Conservation (phyloP, 2,888 invertebrate species). For the Drosophila paracracens region DNA sequence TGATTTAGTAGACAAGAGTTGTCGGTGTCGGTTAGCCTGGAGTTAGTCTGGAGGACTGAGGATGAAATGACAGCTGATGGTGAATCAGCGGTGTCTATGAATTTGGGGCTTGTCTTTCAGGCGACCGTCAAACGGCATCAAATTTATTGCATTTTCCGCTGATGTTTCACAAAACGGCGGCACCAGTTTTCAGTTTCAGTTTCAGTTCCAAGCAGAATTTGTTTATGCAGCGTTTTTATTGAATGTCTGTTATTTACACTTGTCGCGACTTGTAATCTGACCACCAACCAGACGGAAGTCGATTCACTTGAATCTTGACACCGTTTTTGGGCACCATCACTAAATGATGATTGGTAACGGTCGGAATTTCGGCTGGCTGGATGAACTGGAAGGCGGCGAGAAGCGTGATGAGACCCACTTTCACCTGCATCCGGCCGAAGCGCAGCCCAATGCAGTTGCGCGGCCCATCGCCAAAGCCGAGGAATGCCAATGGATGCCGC, state of each 20-base stretch:
- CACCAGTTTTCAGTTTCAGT: conserved; percentile 12
- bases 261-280: conserved; percentile 48
- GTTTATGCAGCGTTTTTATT: conserved; percentile 32
- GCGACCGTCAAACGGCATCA: conserved; percentile 58
- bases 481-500: conserved; percentile 79
- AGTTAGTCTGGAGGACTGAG: conserved; percentile 3
- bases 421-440: conserved; percentile 80
- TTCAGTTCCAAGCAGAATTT: conserved; percentile 18
- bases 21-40: conserved; percentile 43
- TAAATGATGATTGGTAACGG: conserved; percentile 32
- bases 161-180: conserved; percentile 24
- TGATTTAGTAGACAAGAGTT: conserved; percentile 67
- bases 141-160: conserved; percentile 62
- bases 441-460: conserved; percentile 81
- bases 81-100: conserved; percentile 51
- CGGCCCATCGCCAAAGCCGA: conserved; percentile 84
- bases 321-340: conserved; percentile 53
- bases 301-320: conserved; percentile 57
- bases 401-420: conserved; percentile 73
- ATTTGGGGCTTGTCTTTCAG: conserved; percentile 72
- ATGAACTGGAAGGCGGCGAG: conserved; percentile 45
- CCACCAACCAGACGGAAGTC: conserved; percentile 13
- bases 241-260: conserved; percentile 41
- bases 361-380: conserved; percentile 32
- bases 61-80: conserved; percentile 2